phyloP scores from a whole-genome alignment of 1,140 invertebrate genomes.

The Thrips palmi region DNA sequence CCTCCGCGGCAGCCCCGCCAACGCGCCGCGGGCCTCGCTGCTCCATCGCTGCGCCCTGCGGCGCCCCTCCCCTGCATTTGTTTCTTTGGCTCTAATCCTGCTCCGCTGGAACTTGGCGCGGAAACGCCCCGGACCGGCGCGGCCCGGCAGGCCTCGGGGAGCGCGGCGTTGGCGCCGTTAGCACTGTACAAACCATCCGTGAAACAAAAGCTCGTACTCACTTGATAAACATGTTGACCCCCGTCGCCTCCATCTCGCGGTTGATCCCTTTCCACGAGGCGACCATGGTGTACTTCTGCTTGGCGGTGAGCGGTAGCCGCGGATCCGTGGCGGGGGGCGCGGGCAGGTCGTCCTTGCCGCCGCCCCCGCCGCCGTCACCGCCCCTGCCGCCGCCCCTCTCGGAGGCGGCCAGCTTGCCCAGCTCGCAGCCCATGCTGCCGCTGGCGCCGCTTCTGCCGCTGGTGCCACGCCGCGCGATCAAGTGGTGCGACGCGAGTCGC shows the following conservation, averaged over 20 bases:
- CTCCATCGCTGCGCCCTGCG: too few species aligned
- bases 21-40: too few species aligned
- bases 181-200: neutral
- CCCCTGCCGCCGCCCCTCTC: constrained; percentile 27
- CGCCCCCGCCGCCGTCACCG: constrained; percentile 23
- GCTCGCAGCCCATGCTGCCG: constrained; percentile 49
- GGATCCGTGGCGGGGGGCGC: constrained; percentile 49
- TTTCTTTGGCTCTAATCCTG: too few species aligned
- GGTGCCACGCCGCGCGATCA: neutral
- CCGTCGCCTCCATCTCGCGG: constrained; percentile 69
- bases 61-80: too few species aligned
- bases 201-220: constrained; percentile 29
- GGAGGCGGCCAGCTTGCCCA: constrained; percentile 46
- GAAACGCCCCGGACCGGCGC: too few species aligned
- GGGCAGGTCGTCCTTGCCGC: constrained; percentile 14
- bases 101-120: too few species aligned
- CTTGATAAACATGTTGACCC: constrained; percentile 80
- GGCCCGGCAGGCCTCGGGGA: too few species aligned
- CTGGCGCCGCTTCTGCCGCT: neutral
- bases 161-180: too few species aligned
- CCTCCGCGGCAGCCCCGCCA: too few species aligned
- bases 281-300: constrained; percentile 71
- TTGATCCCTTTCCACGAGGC: constrained; percentile 80
- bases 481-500: constrained; percentile 5
- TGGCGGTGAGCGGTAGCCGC: constrained; percentile 59